These are phyloP conservation scores for Taenioides sp. DNA, from an alignment of 2,797 vertebrate genomes.

Conservation along the genomic window DNA sequence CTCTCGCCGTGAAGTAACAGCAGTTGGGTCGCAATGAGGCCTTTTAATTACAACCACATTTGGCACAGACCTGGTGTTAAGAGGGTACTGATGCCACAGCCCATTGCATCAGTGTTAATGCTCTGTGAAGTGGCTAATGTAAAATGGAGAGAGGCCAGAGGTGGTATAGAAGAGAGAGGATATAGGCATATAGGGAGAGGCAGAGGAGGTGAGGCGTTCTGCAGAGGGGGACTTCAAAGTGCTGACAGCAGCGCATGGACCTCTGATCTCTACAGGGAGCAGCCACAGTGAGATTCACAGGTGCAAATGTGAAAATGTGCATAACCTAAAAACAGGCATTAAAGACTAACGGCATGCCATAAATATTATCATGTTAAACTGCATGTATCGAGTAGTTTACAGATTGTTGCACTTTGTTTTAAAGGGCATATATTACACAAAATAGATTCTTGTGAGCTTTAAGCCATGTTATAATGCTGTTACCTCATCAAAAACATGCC, in stretches of 20 bases:
- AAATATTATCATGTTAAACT: constrained; percentile 14
- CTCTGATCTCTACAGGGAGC: constrained; percentile 48
- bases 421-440: too few species aligned
- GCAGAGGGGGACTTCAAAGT: constrained; percentile 36
- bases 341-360: not conserved
- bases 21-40: constrained; percentile 24
- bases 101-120: constrained; percentile 50
- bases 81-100: constrained; percentile 35
- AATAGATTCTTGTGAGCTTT: too few species aligned
- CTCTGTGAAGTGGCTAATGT: constrained; percentile 31
- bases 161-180: constrained; percentile 11
- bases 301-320: constrained; percentile 23
- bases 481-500: too few species aligned
- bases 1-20: not conserved
- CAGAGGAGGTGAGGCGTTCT: constrained; percentile 5
- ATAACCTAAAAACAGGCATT: constrained; percentile 15
- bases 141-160: constrained; percentile 29
- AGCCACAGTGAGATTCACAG: constrained; percentile 12
- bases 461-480: too few species aligned
- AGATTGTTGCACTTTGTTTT: not conserved
- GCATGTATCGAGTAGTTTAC: not conserved
- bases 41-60: constrained; percentile 57
- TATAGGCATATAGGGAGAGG: constrained; percentile 20
- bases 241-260: constrained; percentile 15
- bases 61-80: constrained; percentile 35